Percentiles rank a stretch among this genome's conserved stretches.
phyloP scores from a whole-genome alignment of 2,113 vertebrate genomes.

The Lampris megalopsis region DNA sequence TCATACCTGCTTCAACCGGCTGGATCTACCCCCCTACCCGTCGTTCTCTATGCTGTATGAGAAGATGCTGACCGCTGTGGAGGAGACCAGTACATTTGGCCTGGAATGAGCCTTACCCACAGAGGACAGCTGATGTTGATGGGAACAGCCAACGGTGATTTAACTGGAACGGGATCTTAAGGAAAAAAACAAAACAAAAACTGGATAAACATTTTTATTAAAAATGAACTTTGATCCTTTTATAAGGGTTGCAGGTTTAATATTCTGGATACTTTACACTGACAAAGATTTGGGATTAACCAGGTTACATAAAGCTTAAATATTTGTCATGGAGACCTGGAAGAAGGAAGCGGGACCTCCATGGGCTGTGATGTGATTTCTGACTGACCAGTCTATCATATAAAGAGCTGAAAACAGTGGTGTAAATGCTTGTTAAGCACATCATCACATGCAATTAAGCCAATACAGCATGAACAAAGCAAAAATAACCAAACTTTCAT shows the following conservation, averaged over 20 bases:
- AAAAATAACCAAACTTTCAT: slow-evolving; percentile 42
- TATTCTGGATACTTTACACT: slow-evolving; percentile 8
- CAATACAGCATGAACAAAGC: slow-evolving; percentile 20
- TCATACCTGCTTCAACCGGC: slow-evolving; percentile 95
- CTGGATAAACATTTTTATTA: slow-evolving; percentile 11
- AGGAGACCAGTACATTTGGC: slow-evolving; percentile 96
- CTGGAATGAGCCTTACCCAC: slow-evolving; percentile 83
- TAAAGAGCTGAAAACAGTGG: not conserved
- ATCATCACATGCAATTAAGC: slow-evolving; percentile 19
- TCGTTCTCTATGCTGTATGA: slow-evolving; percentile 95
- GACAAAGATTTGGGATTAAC: too few relatives aligned
- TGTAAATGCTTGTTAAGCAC: not conserved
- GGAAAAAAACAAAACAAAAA: not conserved
- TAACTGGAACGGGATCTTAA: not conserved
- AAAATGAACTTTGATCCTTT: not conserved
- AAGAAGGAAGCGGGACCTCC: not conserved
- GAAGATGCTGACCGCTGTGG: slow-evolving; percentile 94
- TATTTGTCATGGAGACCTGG: not conserved
- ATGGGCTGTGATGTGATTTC: not conserved
- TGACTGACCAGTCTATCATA: too few relatives aligned
- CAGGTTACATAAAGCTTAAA: too few relatives aligned
- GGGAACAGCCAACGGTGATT: not conserved
- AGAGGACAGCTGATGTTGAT: not conserved
- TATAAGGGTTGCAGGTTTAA: not conserved
- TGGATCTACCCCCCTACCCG: slow-evolving; percentile 94